A percentile compares a stretch with the other conserved stretches of the same genome.
These are phyloP conservation scores for Trichosurus vulpecula DNA, from an alignment of 2,797 vertebrate species.

Conservation along the genomic window DNA sequence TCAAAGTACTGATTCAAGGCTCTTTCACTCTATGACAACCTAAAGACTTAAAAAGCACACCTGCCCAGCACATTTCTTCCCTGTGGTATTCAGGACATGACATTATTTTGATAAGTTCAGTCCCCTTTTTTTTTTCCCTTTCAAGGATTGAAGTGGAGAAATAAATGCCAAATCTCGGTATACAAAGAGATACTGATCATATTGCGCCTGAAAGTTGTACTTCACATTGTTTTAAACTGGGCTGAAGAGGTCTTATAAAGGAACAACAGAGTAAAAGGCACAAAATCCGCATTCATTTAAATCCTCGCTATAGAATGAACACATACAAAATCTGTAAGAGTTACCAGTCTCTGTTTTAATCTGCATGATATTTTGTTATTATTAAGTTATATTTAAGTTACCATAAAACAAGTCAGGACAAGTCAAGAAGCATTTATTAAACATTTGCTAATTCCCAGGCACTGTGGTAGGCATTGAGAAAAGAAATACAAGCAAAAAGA, in stretches of 20 bases:
- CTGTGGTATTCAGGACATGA: neutral
- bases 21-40: neutral
- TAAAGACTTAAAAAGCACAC: neutral
- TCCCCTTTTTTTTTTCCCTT: neutral
- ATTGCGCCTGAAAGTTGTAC: neutral
- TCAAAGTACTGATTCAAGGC: neutral
- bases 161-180: neutral
- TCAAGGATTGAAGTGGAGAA: neutral
- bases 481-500: neutral
- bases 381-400: neutral
- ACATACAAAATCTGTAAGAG: neutral
- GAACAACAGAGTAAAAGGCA: neutral
- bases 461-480: neutral
- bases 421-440: neutral
- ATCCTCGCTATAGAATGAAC: neutral
- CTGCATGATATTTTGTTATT: neutral
- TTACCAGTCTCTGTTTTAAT: neutral
- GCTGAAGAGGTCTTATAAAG: neutral
- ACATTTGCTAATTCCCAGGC: neutral
- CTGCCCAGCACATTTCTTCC: neutral
- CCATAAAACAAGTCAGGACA: neutral
- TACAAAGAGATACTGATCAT: neutral
- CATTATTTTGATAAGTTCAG: neutral
- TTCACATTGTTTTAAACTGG: neutral
- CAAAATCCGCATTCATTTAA: neutral